Base-by-base conservation (phyloP, 1,140 invertebrate species). In the Zophobas morio region DNA sequence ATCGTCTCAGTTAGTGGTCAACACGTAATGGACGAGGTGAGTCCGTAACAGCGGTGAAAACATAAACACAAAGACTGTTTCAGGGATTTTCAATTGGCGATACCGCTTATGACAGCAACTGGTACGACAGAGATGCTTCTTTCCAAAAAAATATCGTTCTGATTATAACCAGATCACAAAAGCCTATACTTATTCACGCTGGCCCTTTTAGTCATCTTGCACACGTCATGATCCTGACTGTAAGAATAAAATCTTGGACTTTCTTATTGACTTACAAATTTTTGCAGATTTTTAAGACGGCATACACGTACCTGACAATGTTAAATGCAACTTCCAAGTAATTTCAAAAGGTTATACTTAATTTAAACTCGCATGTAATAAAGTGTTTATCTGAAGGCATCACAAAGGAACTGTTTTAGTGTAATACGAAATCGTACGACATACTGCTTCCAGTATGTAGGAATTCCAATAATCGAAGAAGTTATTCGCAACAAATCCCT, bases 141-240 rank as follows among this genome's bases (percentile, higher is more conserved):
- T 32, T 78, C 20, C 73, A 66, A 54, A 78, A 74, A 70, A 71
- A 74, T 39, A 46, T 78, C 5, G 8, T 74, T n/a, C 39, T 78
- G 32, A 37, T 78, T 2, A 37, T 78, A 5, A 34, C 42, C 42
- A 74, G 57, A 33, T 74, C 71, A 34, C 72, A 70, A 54, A 56
- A 40, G 70, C 71, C 40, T 1, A 6, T 66, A 34, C 2, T 70
- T 33, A 33, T 78, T 8, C 49, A 74, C 33, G 76, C 71, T 1
- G 42, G 37, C 40, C 49, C 76, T 1, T 76, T 76, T 20, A 70
- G 75, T 20, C 20, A 51, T 20, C 6, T 51, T 0, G 6, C 49
- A 5, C n/a, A 51, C 49, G 49, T 51, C 6, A 4, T 51, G 2
- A 51, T 51, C 3, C n/a, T 51, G n/a, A 51, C 49, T n/a, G 49